phyloP scores from a whole-genome alignment of 2,797 vertebrate species.

The Halcyon badia region DNA sequence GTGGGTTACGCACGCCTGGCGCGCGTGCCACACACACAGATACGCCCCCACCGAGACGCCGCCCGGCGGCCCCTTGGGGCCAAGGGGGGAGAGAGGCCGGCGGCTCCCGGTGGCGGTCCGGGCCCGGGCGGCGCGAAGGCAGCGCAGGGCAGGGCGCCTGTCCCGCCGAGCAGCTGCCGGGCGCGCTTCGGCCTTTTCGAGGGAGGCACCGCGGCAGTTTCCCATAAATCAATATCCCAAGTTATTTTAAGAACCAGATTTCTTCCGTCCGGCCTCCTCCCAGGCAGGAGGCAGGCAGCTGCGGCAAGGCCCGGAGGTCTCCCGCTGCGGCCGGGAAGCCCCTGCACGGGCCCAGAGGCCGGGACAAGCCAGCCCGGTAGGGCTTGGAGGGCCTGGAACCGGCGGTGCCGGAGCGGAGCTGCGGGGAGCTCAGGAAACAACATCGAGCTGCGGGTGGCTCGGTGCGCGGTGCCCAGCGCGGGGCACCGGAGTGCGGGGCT shows the following conservation, averaged over 20 bases:
- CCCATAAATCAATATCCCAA: not conserved
- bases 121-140: too few relatives aligned
- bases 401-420: not conserved
- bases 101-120: not conserved
- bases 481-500: not conserved
- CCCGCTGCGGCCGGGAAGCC: not conserved
- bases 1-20: slow-evolving; percentile 6
- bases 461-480: too few relatives aligned
- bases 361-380: not conserved
- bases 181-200: too few relatives aligned
- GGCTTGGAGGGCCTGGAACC: not conserved
- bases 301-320: not conserved
- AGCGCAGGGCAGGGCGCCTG: too few relatives aligned
- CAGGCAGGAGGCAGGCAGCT: not conserved
- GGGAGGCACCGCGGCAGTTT: not conserved
- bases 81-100: not conserved
- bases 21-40: not conserved
- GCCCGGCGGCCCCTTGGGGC: too few relatives aligned
- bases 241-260: not conserved
- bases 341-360: not conserved
- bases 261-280: not conserved
- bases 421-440: not conserved
- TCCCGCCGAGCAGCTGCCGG: not conserved
- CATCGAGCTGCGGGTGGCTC: not conserved
- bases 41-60: too few relatives aligned